A percentile compares a stretch with the other conserved stretches of the same genome.
phyloP scores from a whole-genome alignment of 2,888 invertebrate species.

The Scaeva pyrastri region DNA sequence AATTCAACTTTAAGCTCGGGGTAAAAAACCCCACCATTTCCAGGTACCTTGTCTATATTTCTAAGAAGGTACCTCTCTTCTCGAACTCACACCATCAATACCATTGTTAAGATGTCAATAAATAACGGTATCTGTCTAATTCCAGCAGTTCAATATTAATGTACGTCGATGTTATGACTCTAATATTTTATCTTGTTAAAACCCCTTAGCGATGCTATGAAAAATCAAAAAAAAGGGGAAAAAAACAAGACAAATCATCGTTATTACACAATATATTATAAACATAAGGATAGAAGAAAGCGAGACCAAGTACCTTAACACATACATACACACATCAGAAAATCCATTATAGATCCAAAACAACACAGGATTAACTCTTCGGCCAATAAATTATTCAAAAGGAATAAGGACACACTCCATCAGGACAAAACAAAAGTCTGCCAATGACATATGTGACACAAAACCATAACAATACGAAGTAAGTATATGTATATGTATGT shows the following conservation, averaged over 20 bases:
- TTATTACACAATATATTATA: background rate
- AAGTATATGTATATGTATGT: constrained; percentile 63
- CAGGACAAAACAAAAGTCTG: constrained; percentile 61
- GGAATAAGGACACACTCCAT: constrained; percentile 45
- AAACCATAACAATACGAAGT: constrained; percentile 67
- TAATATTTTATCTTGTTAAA: constrained; percentile 41
- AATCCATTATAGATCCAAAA: constrained; percentile 62
- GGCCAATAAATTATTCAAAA: constrained; percentile 64
- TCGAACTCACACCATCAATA: constrained; percentile 6
- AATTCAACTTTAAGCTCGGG: constrained; percentile 7
- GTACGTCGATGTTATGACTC: constrained; percentile 37
- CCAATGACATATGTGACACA: constrained; percentile 69
- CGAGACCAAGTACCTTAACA: background rate
- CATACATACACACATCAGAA: background rate
- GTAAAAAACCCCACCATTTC: constrained; percentile 7
- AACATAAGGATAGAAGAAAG: background rate
- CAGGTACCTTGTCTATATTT: no score
- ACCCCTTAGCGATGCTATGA: background rate
- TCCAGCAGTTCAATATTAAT: constrained; percentile 34
- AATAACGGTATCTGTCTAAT: constrained; percentile 61
- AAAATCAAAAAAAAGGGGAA: background rate
- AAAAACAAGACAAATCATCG: background rate
- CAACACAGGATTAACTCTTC: constrained; percentile 61
- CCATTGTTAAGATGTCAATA: constrained; percentile 59
- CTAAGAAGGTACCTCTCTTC: background rate